Conservation (phyloP, 2,113 vertebrate species). For the Siniperca chuatsi region DNA sequence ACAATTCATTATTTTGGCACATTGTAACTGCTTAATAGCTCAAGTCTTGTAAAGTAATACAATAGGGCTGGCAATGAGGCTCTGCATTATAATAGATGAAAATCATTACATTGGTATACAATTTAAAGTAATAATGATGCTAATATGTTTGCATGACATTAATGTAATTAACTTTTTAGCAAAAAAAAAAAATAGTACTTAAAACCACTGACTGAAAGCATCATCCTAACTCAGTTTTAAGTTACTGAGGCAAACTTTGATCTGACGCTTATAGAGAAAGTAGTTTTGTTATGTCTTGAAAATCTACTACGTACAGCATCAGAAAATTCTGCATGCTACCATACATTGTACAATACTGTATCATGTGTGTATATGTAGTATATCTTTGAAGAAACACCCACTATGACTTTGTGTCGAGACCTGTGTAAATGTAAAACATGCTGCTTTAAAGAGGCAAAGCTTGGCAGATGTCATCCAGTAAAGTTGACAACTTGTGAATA, state of each 20-base stretch:
- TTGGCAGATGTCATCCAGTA: slow-evolving; percentile 43
- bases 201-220: slow-evolving; percentile 64
- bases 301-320: slow-evolving; percentile 11
- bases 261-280: neutral
- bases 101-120: slow-evolving; percentile 10
- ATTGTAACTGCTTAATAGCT: slow-evolving; percentile 25
- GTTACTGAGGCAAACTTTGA: slow-evolving; percentile 25
- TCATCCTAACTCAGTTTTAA: neutral
- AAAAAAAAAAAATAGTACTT: neutral
- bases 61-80: neutral
- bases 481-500: slow-evolving; percentile 66
- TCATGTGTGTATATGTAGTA: slow-evolving; percentile 27
- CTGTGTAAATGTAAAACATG: slow-evolving; percentile 77
- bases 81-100: slow-evolving; percentile 24
- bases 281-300: neutral
- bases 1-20: slow-evolving; percentile 5
- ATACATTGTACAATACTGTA: slow-evolving; percentile 29
- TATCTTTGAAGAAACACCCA: slow-evolving; percentile 49
- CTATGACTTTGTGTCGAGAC: slow-evolving; percentile 70
- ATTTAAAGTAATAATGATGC: slow-evolving; percentile 1
- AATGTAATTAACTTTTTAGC: slow-evolving; percentile 11
- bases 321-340: slow-evolving; percentile 20
- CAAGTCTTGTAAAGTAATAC: neutral
- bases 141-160: slow-evolving; percentile 29
- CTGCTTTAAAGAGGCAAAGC: slow-evolving; percentile 66